phyloP scores from a whole-genome alignment of 2,797 vertebrate genomes.

The Lepilemur ruficaudatus region DNA sequence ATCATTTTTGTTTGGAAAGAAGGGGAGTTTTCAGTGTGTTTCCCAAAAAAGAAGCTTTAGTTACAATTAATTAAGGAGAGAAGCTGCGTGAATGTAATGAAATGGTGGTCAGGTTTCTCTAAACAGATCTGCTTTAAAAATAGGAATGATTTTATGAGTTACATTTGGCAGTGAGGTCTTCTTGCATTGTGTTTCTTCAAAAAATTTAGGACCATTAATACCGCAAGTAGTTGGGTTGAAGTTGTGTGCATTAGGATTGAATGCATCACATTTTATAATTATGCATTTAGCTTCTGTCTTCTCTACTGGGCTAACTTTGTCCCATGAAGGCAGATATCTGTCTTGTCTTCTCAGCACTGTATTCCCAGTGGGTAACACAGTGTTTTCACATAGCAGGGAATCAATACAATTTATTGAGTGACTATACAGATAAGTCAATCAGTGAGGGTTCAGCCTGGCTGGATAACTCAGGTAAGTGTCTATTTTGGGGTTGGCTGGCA shows the following conservation, averaged over 20 bases:
- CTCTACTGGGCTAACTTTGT: not conserved
- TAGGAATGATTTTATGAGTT: conserved; percentile 38
- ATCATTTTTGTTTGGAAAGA: not conserved
- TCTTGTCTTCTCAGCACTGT: not conserved
- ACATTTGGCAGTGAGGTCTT: conserved; percentile 31
- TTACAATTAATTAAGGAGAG: conserved; percentile 57
- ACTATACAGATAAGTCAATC: not conserved
- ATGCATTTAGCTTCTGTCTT: not conserved
- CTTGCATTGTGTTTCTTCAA: conserved; percentile 37
- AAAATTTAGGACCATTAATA: conserved; percentile 32
- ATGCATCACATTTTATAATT: not conserved
- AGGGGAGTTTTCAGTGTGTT: not conserved
- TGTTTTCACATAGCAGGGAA: not conserved
- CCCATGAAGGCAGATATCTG: not conserved
- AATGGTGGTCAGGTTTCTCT: conserved; percentile 5
- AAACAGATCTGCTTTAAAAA: conserved; percentile 27
- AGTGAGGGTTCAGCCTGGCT: not conserved
- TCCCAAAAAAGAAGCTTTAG: conserved; percentile 40
- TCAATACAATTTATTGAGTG: not conserved
- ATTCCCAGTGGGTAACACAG: not conserved
- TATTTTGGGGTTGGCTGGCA: not conserved
- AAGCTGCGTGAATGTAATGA: conserved; percentile 19
- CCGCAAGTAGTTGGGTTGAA: not conserved
- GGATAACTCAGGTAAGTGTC: not conserved
- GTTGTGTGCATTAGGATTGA: not conserved